Evolutionary conservation across 92 coral and sea anemone genomes (phyloP).

Genomic region (Zoanthus gigantus): DNA sequence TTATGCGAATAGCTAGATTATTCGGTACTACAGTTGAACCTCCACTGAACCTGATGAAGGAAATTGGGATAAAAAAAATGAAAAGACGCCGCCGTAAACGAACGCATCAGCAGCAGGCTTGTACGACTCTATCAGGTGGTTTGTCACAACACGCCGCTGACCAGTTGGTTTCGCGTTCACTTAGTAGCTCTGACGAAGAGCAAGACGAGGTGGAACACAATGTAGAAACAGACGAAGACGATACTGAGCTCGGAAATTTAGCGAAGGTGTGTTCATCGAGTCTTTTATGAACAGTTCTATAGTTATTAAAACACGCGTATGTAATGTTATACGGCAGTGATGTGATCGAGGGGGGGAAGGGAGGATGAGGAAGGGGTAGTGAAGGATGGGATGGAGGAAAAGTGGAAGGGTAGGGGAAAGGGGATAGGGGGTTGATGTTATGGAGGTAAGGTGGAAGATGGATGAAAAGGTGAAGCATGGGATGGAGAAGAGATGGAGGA

Average conservation of each 20-base stretch:
- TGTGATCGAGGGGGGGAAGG: neutral
- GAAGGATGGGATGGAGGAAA: neutral
- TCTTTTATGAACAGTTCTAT: neutral
- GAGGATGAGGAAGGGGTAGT: neutral
- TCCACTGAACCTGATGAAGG: neutral
- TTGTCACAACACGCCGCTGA: neutral
- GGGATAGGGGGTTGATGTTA: no score
- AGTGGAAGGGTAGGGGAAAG: no score
- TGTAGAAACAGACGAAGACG: neutral
- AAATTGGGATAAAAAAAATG: neutral
- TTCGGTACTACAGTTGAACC: neutral
- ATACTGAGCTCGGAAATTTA: neutral
- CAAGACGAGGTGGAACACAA: neutral
- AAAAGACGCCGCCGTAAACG: constrained; percentile 12
- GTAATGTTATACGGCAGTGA: neutral
- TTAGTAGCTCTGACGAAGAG: constrained; percentile 15
- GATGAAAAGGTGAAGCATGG: no score
- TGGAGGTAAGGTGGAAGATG: no score
- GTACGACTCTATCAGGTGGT: neutral
- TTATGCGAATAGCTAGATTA: neutral
- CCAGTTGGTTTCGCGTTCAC: neutral
- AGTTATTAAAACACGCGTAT: neutral
- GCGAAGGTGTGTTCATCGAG: neutral
- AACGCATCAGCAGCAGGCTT: neutral
- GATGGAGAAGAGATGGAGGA: no score